phyloP scores from a whole-genome alignment of 2,113 vertebrate species.

The Corapipo altera region DNA sequence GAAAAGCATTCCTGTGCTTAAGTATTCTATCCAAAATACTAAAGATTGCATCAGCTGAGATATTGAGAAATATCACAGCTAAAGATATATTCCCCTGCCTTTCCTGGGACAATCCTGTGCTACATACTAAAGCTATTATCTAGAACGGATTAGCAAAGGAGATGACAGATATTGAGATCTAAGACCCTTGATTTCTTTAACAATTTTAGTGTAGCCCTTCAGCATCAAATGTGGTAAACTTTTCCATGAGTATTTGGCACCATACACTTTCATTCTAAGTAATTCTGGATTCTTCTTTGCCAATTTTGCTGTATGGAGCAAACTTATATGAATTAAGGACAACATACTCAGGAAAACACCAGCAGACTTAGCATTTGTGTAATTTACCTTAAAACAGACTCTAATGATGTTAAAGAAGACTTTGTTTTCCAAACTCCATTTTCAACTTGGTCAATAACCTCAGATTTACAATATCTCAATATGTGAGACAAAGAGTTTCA shows the following conservation, averaged over 20 bases:
- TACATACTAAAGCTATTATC: neutral
- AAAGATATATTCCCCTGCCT: neutral
- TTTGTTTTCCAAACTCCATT: neutral
- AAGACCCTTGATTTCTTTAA: neutral
- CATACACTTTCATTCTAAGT: neutral
- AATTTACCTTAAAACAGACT: neutral
- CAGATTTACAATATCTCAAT: neutral
- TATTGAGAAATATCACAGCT: neutral
- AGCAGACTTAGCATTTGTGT: accelerated
- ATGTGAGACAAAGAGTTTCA: neutral
- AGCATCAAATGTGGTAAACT: neutral
- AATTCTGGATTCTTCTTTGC: neutral
- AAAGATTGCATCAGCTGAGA: neutral
- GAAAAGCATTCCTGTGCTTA: neutral
- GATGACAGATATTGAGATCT: neutral
- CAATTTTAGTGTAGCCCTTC: neutral
- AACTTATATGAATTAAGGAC: neutral
- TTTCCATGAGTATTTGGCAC: neutral
- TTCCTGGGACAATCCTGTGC: neutral
- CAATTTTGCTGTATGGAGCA: neutral
- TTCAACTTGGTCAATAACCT: neutral
- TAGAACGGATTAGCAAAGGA: neutral
- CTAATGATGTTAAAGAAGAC: neutral
- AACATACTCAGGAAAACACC: neutral
- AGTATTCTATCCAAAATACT: neutral